phyloP scores from a whole-genome alignment of 2,797 vertebrate species.

The Neostethus bicornis region DNA sequence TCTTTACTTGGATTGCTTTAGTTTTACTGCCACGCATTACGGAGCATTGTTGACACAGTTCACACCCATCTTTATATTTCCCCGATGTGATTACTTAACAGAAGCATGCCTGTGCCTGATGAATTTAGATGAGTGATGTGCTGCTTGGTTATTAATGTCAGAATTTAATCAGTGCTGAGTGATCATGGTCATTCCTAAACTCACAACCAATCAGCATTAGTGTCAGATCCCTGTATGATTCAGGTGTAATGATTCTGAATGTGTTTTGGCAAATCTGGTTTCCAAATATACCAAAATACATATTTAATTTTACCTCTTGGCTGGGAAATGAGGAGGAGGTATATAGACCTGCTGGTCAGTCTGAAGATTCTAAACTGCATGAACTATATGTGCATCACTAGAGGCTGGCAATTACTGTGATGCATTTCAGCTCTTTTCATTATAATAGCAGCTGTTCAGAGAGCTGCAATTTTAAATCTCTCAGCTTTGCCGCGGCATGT shows the following conservation, averaged over 20 bases:
- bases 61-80: conserved; percentile 44
- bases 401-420: conserved; percentile 27
- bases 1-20: conserved; percentile 54
- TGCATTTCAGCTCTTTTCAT: conserved; percentile 16
- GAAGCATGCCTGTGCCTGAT: conserved; percentile 56
- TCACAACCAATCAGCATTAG: conserved; percentile 64
- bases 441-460: conserved; percentile 35
- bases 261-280: conserved; percentile 17
- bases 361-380: conserved; percentile 19
- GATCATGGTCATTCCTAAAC: conserved; percentile 43
- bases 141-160: conserved; percentile 54
- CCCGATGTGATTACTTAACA: conserved; percentile 58
- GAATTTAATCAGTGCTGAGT: conserved; percentile 74
- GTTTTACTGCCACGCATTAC: conserved; percentile 39
- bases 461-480: conserved; percentile 56
- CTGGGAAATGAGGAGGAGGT: not conserved
- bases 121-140: conserved; percentile 63
- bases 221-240: conserved; percentile 40
- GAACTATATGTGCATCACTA: conserved; percentile 12
- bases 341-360: conserved; percentile 7
- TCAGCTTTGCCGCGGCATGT: conserved; percentile 38
- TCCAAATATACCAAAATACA: conserved; percentile 4
- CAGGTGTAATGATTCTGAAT: conserved; percentile 19
- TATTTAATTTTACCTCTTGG: not conserved
- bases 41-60: conserved; percentile 47